Evolutionary conservation across 2,888 invertebrate species (phyloP), one percentile per base, ranked within the genome.

Genomic region (Noctua janthina): DNA sequence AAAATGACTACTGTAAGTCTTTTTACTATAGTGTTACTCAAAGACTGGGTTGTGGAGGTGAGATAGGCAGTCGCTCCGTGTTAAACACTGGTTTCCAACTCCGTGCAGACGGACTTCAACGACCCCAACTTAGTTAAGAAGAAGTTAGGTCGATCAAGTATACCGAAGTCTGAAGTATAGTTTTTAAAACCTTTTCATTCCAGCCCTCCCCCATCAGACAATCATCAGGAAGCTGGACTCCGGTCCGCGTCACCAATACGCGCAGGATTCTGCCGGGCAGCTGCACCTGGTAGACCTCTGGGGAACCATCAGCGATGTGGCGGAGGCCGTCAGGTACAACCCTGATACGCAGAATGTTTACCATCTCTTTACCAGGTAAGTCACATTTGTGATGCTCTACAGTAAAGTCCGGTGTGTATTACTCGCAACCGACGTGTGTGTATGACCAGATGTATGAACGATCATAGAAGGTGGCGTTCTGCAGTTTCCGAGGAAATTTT

Each of bases 321-420:
- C 68, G 29, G 35, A 23, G 0, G 68, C 35, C 1, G 23, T 35
- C 74, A 68, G 68, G 43, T 74, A 49, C 68, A 74, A 49, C 7
- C 74, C 74, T 68, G 74, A 74, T 35, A 39, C 46, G 4, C 2
- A 74, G 15, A 74, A 74, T 43, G 20, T 68, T 6, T 74, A 74
- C 46, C 77, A 77, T 43, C 75, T 77, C 4, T 77, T 77, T 20
- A 77, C 77, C 2, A 77, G 64, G 77, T 77, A 2, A 29, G 43
- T 67, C 62, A 67, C 17, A 51, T 56, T 20, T 20, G 7, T 54
- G 20, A 54, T 54, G 20, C 8, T 39, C 39, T 39, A 4, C 39
- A 39, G 4, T 0, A 4, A 2, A 5, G 39, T 39, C 5, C 3
- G 4, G 3, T 39, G 39, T 0, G 5, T 39, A 5, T 39, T 39